Evolutionary conservation across 1,140 invertebrate species (phyloP).

Genomic region (Diuraphis noxia): DNA sequence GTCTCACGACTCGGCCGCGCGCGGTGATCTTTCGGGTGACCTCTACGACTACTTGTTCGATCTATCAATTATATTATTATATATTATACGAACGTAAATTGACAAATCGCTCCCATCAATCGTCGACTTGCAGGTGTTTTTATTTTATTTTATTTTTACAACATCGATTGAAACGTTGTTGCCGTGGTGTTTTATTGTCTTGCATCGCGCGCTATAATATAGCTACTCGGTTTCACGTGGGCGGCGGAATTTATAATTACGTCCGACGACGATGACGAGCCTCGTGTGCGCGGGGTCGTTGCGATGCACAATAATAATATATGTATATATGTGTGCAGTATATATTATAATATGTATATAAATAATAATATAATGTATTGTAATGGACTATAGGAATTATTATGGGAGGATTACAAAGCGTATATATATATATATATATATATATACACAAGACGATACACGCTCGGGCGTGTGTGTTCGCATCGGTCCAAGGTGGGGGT

Average conservation of each 20-base stretch:
- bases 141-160: not conserved
- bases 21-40: slow-evolving; percentile 18
- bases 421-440: no score
- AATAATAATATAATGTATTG: not conserved
- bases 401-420: not conserved
- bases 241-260: slow-evolving; percentile 28
- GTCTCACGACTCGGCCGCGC: not conserved
- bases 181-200: not conserved
- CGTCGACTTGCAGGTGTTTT: slow-evolving; percentile 37
- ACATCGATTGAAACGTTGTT: slow-evolving; percentile 25
- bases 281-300: not conserved
- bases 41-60: slow-evolving; percentile 21
- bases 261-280: not conserved
- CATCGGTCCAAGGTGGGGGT: no score
- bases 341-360: not conserved
- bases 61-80: slow-evolving; percentile 29
- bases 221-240: not conserved
- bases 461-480: not conserved
- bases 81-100: not conserved
- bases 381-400: not conserved
- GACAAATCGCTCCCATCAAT: slow-evolving; percentile 32
- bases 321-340: not conserved
- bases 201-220: not conserved
- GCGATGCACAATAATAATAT: no score
- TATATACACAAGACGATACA: no score